phyloP scores from a whole-genome alignment of 2,888 invertebrate species.

The Trichacis sp. region DNA sequence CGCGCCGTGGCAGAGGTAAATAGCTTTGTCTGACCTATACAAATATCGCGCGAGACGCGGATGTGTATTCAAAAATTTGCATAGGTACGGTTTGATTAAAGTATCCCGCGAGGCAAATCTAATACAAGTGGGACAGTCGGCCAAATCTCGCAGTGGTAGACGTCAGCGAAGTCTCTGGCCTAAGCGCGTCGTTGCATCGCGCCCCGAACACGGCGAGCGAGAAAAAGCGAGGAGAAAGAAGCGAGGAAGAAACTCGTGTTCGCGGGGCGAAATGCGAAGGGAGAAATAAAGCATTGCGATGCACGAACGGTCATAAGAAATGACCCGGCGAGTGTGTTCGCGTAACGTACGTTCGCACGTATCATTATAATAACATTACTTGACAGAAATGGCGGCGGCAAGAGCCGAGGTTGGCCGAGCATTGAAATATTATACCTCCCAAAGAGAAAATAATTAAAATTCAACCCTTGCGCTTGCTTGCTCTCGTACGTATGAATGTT shows the following conservation, averaged over 20 bases:
- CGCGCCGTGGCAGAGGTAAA: slow-evolving; percentile 57
- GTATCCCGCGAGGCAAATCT: slow-evolving; percentile 69
- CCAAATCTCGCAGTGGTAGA: slow-evolving; percentile 43
- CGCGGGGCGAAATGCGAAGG: slow-evolving; percentile 10
- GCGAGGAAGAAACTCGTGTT: slow-evolving; percentile 10
- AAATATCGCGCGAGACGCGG: slow-evolving; percentile 65
- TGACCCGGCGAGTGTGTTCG: slow-evolving; percentile 60
- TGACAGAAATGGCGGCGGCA: slow-evolving; percentile 65
- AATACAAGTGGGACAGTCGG: slow-evolving; percentile 57
- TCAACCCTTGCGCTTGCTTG: slow-evolving; percentile 66
- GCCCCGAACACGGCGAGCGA: slow-evolving; percentile 32
- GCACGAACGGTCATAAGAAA: slow-evolving; percentile 60
- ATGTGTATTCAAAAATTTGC: slow-evolving; percentile 70
- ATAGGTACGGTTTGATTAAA: slow-evolving; percentile 70
- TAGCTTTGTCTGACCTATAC: slow-evolving; percentile 68
- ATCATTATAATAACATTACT: slow-evolving; percentile 70
- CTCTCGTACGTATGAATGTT: slow-evolving; percentile 45
- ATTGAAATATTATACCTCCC: slow-evolving; percentile 69
- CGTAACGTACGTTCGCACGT: slow-evolving; percentile 59
- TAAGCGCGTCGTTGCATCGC: slow-evolving; percentile 29
- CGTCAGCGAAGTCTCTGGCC: slow-evolving; percentile 39
- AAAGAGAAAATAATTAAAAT: slow-evolving; percentile 70
- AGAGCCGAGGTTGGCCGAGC: slow-evolving; percentile 61
- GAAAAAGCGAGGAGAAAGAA: slow-evolving; percentile 32
- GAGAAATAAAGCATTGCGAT: slow-evolving; percentile 34